Evolutionary conservation across 2,113 vertebrate genomes (phyloP), one percentile per base, ranked within the genome.

Genomic region (Notarius lentiginosus): DNA sequence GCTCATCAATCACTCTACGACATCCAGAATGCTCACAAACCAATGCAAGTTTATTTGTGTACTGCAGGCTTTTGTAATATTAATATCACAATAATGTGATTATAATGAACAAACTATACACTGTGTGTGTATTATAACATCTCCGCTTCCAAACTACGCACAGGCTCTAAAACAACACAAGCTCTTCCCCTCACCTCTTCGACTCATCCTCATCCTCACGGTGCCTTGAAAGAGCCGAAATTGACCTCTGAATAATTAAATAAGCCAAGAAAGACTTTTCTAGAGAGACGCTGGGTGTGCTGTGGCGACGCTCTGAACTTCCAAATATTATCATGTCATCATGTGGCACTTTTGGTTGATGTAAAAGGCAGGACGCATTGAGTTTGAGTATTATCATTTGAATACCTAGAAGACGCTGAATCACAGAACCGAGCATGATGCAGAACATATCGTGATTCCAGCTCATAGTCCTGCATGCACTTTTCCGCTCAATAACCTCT

Each of bases 221-320:
- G 47, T 68, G 47, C 14, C 11, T 47, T 18, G 61, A 83, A 66
- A 49, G 81, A 83, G 34, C 47, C 27, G 47, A 66, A 83, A 66
- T 83, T 66, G 81, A 68, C n/a, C 81, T 1, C 81, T 83, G 70
- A 61, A 75, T 84, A 76, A 84, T 84, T 76, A 27, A 85, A 51
- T 1, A 47, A 30, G 63, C 63, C n/a, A 7, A 70, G 63, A 34
- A 68, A 72, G 65, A 17, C 82, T 76, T 61, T 84, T 84, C 34
- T 49, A 7, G 41, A 76, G 7, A 56, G 55, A n/a, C 0, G 27
- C 53, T 66, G 24, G 82, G 17, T 0, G 4, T 51, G 18, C 17
- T 0, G 24, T 20, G 30, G 66, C 20, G 30, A 83, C 20, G 24
- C 6, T 66, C 41, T 24, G 60, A 24, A 18, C 18, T 58, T 80